These are phyloP conservation scores for Spinibarbus caldwelli DNA, from an alignment of 2,797 vertebrate species.

Conservation along the genomic window DNA sequence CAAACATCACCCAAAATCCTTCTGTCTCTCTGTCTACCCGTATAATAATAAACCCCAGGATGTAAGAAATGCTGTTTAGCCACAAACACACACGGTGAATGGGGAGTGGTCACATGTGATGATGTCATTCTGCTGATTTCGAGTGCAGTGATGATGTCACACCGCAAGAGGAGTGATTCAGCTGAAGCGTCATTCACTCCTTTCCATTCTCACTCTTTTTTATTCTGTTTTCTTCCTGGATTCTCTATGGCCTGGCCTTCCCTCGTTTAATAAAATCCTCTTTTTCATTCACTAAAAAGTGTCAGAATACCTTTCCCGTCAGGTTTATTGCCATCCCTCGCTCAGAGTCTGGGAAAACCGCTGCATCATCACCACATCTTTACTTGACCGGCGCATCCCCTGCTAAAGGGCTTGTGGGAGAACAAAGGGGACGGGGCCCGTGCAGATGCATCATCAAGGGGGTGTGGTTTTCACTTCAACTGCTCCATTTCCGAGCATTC, in stretches of 20 bases:
- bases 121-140: constrained; percentile 16
- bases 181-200: constrained; percentile 74
- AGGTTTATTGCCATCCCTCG: constrained; percentile 9
- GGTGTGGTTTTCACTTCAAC: constrained; percentile 80
- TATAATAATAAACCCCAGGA: constrained; percentile 6
- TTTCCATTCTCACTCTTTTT: constrained; percentile 17
- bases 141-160: constrained; percentile 33
- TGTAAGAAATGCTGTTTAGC: not conserved
- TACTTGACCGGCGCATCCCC: not conserved
- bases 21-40: not conserved
- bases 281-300: not conserved
- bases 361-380: constrained; percentile 1
- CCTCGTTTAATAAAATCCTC: not conserved
- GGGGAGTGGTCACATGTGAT: constrained; percentile 5
- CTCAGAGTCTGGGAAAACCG: constrained; percentile 9
- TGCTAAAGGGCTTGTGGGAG: not conserved
- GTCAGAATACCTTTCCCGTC: constrained; percentile 6
- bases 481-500: constrained; percentile 92
- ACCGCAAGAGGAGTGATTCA: constrained; percentile 70
- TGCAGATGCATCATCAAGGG: constrained; percentile 9
- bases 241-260: not conserved
- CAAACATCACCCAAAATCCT: not conserved
- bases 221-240: constrained; percentile 14
- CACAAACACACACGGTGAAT: not conserved
- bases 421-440: constrained; percentile 7